Percentiles rank a stretch among this genome's conserved stretches.
Evolutionary conservation across 2,888 invertebrate genomes (phyloP).

Genomic region (Polyploca ridens): DNA sequence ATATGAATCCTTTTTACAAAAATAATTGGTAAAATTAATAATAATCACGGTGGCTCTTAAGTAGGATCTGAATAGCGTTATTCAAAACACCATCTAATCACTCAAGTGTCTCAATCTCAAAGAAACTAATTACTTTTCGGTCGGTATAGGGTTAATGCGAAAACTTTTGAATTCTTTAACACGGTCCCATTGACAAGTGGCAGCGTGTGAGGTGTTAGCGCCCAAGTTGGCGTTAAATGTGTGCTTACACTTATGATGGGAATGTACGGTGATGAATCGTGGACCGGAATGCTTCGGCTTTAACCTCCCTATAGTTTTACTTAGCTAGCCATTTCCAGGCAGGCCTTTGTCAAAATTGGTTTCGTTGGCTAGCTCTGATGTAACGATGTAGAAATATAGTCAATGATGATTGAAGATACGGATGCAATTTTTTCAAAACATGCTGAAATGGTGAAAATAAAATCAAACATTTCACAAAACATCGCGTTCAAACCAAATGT

Average conservation of each 20-base stretch:
- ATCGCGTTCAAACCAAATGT: no score
- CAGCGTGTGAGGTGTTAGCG: slow-evolving; percentile 62
- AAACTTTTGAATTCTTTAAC: slow-evolving; percentile 71
- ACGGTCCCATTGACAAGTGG: slow-evolving; percentile 41
- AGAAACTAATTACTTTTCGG: slow-evolving; percentile 49
- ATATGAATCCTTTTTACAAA: neutral
- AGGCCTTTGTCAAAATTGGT: no score
- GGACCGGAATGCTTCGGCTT: slow-evolving; percentile 19
- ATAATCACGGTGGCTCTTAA: neutral
- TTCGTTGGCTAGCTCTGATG: no score
- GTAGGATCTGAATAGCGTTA: neutral
- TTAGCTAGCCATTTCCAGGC: no score
- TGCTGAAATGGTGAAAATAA: no score
- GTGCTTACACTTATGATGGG: slow-evolving; percentile 47
- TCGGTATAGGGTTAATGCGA: slow-evolving; percentile 58
- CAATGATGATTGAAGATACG: no score
- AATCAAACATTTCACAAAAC: no score
- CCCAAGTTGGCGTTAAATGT: slow-evolving; percentile 73
- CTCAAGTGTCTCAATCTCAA: slow-evolving; percentile 21
- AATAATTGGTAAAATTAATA: neutral
- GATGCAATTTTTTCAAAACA: no score
- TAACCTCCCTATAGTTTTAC: no score
- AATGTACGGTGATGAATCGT: slow-evolving; percentile 38
- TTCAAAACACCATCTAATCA: slow-evolving; percentile 2
- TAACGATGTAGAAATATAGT: no score